phyloP scores from a whole-genome alignment of 2,888 invertebrate genomes.

The Sinotaia quadrata region DNA sequence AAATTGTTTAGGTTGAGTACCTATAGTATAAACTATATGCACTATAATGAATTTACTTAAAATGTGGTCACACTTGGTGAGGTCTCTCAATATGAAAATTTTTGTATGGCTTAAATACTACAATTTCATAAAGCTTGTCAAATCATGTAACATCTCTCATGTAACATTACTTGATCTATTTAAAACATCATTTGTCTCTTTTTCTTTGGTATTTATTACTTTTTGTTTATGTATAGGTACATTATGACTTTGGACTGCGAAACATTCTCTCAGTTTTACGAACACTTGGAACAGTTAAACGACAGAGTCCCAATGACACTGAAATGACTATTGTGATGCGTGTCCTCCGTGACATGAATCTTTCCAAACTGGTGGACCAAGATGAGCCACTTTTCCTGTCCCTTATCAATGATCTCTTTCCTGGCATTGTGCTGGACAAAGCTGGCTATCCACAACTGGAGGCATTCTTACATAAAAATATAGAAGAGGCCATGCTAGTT shows the following conservation, averaged over 20 bases:
- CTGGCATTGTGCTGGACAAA: conserved; percentile 78
- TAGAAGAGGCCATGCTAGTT: conserved; percentile 67
- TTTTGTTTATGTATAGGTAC: conserved; percentile 61
- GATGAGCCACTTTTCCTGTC: conserved; percentile 73
- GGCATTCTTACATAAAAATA: conserved; percentile 65
- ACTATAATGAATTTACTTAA: no score
- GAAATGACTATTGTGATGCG: conserved; percentile 70
- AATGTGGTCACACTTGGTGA: no score
- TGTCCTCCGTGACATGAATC: conserved; percentile 71
- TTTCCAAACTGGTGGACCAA: conserved; percentile 72
- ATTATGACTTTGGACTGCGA: conserved; percentile 73
- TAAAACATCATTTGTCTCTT: background rate
- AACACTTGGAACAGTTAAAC: conserved; percentile 71
- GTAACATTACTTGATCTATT: no score
- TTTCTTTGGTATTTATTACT: background rate
- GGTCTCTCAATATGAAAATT: no score
- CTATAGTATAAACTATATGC: no score
- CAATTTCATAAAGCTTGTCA: no score
- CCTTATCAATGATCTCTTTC: conserved; percentile 72
- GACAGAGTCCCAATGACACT: conserved; percentile 66
- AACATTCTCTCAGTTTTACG: conserved; percentile 73
- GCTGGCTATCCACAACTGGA: conserved; percentile 71
- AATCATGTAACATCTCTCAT: no score
- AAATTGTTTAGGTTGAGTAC: no score
- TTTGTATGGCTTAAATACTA: no score